Base-by-base conservation (phyloP, 2,113 vertebrate species). In the Vulpes lagopus region DNA sequence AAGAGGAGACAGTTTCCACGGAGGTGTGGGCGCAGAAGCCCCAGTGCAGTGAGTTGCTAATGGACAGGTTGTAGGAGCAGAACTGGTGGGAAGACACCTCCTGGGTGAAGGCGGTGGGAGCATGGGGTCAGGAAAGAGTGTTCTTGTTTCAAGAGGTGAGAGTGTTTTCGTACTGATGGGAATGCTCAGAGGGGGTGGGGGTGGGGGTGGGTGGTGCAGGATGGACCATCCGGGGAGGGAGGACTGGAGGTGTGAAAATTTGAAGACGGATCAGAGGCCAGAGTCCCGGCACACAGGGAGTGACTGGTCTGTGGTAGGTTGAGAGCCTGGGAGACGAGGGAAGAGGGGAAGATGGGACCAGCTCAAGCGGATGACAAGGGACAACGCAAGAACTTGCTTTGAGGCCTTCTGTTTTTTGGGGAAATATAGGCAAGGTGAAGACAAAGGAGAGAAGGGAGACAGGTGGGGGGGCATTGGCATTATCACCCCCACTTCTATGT, bases 101-200 rank as follows among this genome's bases (percentile, higher is more conserved):
- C 32, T 3, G 22, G 25, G 81, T 57, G 43, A 62, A 80, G 79
- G 69, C 27, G 49, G 43, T 38, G 3, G 51, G 55, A 35, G 27
- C 0, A 0, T 93, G 85, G 85, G n/a, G 5, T 79, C 55, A 79
- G 30, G 17, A 79, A 62, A 73, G 11, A 19, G 55, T 8, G 27
- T 79, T 32, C 71, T 90, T 3, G 1, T 35, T 23, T 51, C 11
- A 8, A 51, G 82, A 11, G n/a, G 23, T 23, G 49, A 65, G 23
- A 35, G 0, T 15, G 60, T 11, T 67, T 89, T 49, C 1, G 49
- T 27, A 8, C 15, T 38, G 69, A 62, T 1, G 7, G 62, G 17
- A 5, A 12, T 0, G 9, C 11, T 5, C 3, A 5, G 17, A n/a
- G 55, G 19, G 19, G 20, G 10, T 60, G 59, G 30, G 27, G 17